Percentiles rank a stretch among this genome's conserved stretches.
These are phyloP conservation scores for Pemphigus obesinymphae DNA, from an alignment of 1,140 invertebrate species.

Conservation along the genomic window DNA sequence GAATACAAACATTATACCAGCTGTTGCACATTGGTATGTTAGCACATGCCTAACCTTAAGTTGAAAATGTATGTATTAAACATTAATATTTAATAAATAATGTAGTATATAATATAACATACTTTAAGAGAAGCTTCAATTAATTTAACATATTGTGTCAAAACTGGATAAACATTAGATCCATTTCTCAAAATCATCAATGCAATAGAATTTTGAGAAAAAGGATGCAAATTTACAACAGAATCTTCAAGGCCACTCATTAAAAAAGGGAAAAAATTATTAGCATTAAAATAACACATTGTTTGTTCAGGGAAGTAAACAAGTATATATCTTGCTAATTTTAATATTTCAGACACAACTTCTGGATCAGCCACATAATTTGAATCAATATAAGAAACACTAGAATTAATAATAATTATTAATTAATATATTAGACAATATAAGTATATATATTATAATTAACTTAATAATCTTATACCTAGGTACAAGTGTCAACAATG, in stretches of 20 bases:
- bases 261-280: slow-evolving; percentile 32
- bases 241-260: slow-evolving; percentile 4
- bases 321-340: slow-evolving; percentile 27
- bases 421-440: background rate
- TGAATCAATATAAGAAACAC: slow-evolving; percentile 35
- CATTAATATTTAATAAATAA: background rate
- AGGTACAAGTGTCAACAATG: slow-evolving; percentile 25
- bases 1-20: slow-evolving; percentile 27
- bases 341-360: slow-evolving; percentile 19
- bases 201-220: slow-evolving; percentile 29
- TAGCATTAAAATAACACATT: slow-evolving; percentile 31
- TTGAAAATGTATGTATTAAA: background rate
- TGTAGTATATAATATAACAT: background rate
- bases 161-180: slow-evolving; percentile 20
- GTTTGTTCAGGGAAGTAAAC: slow-evolving; percentile 36
- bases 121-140: slow-evolving; percentile 19
- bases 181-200: slow-evolving; percentile 34
- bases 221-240: slow-evolving; percentile 27
- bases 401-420: slow-evolving; percentile 13
- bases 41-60: background rate
- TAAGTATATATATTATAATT: background rate
- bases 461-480: background rate
- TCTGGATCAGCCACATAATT: slow-evolving; percentile 26
- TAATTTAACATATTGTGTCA: slow-evolving; percentile 38
- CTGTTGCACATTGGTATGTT: slow-evolving; percentile 1